phyloP scores from a whole-genome alignment of 2,888 invertebrate species.

The Caenorhabditis sp. region DNA sequence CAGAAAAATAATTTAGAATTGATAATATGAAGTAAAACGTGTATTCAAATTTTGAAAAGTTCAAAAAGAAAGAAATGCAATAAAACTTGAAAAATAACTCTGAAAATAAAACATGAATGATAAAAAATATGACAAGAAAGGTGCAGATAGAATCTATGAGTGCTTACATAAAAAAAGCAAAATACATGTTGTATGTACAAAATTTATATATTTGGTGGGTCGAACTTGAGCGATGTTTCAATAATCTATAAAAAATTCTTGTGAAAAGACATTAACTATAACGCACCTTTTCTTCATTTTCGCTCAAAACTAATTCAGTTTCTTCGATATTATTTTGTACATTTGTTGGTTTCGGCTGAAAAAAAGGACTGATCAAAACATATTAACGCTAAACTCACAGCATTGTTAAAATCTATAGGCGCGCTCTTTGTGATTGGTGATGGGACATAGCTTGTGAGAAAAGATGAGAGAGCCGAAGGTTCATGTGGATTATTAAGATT shows the following conservation, averaged over 20 bases:
- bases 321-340: slow-evolving; percentile 8
- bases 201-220: slow-evolving; percentile 6
- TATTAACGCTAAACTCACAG: too few relatives aligned
- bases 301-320: not conserved
- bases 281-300: not conserved
- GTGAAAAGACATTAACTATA: not conserved
- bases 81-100: not conserved
- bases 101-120: not conserved
- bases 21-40: not conserved
- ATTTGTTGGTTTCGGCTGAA: not conserved
- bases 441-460: slow-evolving; percentile 23
- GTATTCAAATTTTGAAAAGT: not conserved
- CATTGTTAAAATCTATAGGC: slow-evolving; percentile 19
- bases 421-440: slow-evolving; percentile 25
- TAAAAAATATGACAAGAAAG: not conserved
- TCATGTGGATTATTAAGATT: not conserved
- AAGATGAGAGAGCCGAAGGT: slow-evolving; percentile 12
- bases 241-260: slow-evolving; percentile 3
- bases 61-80: not conserved
- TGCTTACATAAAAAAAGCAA: not conserved
- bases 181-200: not conserved
- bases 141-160: slow-evolving; percentile 17
- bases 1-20: not conserved
- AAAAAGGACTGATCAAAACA: too few relatives aligned
- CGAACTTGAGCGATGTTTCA: slow-evolving; percentile 16